Percentiles rank a stretch among this genome's conserved stretches.
These are phyloP conservation scores for Natrix natrix DNA, from an alignment of 2,797 vertebrate species.

Conservation along the genomic window DNA sequence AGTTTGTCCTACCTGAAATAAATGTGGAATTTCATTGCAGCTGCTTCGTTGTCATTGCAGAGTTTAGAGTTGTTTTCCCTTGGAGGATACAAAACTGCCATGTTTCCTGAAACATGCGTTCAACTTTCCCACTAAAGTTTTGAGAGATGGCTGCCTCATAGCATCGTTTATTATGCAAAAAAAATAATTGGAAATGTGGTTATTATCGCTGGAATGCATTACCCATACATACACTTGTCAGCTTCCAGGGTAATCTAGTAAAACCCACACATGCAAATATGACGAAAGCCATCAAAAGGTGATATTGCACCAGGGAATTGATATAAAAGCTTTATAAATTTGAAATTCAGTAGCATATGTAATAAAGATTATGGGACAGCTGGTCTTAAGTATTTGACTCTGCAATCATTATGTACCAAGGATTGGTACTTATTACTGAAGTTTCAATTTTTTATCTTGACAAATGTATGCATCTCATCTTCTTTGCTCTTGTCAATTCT, in stretches of 20 bases:
- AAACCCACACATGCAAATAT: neutral
- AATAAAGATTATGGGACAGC: conserved; percentile 9
- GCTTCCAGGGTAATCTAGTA: conserved; percentile 12
- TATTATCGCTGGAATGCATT: neutral
- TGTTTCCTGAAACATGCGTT: neutral
- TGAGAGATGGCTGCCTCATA: neutral
- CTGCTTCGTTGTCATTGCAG: neutral
- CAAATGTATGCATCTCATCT: neutral
- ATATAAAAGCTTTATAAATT: neutral
- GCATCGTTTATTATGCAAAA: neutral
- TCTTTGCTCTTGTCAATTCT: neutral
- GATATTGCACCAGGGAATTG: neutral
- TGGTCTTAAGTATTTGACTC: conserved; percentile 13
- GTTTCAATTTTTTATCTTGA: conserved; percentile 8
- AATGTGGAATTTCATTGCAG: neutral
- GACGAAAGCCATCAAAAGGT: neutral
- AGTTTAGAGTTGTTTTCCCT: conserved; percentile 4
- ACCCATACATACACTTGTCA: neutral
- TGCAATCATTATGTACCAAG: conserved; percentile 21
- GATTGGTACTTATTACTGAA: neutral
- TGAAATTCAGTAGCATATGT: conserved; percentile 25
- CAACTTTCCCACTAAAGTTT: neutral
- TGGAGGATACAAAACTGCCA: neutral
- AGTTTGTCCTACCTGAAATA: neutral
- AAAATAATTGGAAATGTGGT: conserved; percentile 4